Evolutionary conservation across 2,797 vertebrate species (phyloP).

Genomic region (Smutsia gigantea): DNA sequence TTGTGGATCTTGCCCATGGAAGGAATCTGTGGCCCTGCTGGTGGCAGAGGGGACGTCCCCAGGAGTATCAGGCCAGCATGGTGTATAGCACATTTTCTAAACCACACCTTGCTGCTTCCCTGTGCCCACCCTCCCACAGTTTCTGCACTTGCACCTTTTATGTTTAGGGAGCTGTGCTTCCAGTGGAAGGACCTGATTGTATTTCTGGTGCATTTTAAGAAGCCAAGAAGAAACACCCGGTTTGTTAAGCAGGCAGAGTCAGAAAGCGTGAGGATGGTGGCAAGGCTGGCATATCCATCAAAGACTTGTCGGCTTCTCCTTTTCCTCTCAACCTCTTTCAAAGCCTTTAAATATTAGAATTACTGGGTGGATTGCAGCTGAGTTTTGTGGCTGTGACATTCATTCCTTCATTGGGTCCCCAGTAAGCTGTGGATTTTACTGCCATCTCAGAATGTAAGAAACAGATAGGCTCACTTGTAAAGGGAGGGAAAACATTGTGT

Average conservation of each 20-base stretch:
- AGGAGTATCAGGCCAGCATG: background rate
- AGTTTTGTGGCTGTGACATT: background rate
- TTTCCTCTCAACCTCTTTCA: background rate
- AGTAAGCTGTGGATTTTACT: background rate
- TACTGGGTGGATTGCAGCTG: background rate
- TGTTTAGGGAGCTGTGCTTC: background rate
- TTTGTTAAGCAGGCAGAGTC: background rate
- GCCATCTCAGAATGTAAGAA: slow-evolving; percentile 17
- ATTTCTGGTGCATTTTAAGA: background rate
- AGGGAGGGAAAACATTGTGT: background rate
- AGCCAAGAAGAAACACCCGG: background rate
- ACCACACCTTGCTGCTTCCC: background rate
- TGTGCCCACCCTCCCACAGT: background rate
- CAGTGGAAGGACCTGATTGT: background rate
- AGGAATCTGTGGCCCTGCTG: background rate
- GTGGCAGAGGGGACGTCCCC: background rate
- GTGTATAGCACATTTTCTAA: background rate
- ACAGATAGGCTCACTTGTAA: background rate
- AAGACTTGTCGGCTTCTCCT: background rate
- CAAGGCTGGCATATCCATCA: background rate
- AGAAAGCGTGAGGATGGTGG: background rate
- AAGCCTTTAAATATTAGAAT: background rate
- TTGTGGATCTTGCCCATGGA: too few species aligned
- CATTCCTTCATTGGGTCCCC: background rate
- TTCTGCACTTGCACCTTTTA: background rate